phyloP scores from a whole-genome alignment of 2,888 invertebrate genomes.

The Craniophora ligustri region DNA sequence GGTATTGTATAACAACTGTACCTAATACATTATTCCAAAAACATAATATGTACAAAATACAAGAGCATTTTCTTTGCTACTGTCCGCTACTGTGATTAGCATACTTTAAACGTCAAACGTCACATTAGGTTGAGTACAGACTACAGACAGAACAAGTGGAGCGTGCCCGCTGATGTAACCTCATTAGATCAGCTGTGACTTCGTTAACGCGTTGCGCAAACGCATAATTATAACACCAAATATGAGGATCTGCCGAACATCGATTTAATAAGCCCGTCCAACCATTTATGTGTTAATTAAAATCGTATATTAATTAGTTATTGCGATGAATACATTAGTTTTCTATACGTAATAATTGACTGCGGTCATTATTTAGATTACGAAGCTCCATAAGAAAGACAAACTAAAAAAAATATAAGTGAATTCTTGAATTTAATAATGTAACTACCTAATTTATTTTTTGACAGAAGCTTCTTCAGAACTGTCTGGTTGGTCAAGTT shows the following conservation, averaged over 20 bases:
- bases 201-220: constrained; percentile 13
- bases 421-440: no score
- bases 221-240: constrained; percentile 1
- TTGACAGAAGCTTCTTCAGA: no score
- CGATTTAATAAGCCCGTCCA: constrained; percentile 11
- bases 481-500: no score
- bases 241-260: constrained; percentile 17
- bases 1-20: no score
- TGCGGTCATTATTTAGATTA: background rate
- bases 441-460: no score
- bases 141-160: constrained; percentile 23
- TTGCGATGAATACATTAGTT: constrained; percentile 7
- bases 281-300: constrained; percentile 14
- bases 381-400: background rate
- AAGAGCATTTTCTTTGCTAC: background rate
- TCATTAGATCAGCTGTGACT: constrained; percentile 28
- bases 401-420: no score
- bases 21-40: no score
- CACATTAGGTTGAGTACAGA: constrained; percentile 8
- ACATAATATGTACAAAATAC: no score
- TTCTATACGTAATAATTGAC: background rate
- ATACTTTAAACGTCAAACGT: background rate
- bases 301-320: constrained; percentile 16
- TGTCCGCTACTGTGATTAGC: background rate
- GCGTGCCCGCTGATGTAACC: constrained; percentile 23